These are phyloP conservation scores for Drosophila tristis DNA, from an alignment of 1,140 invertebrate genomes.

Conservation along the genomic window DNA sequence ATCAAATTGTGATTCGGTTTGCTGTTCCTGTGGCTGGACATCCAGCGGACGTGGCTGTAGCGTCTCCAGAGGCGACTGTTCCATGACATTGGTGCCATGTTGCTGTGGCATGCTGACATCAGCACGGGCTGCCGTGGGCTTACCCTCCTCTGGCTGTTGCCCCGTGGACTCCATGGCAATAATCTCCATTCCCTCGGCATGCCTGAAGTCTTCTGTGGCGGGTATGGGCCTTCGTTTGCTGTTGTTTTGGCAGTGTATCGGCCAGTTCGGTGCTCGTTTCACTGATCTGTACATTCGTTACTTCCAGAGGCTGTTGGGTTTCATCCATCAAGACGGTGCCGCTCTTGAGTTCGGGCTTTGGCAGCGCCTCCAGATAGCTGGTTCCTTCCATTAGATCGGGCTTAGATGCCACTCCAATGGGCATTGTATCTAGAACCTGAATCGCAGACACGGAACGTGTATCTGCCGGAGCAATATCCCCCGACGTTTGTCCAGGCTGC, in stretches of 20 bases:
- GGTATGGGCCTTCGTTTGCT: conserved; percentile 16
- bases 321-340: conserved; percentile 35
- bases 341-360: conserved; percentile 41
- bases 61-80: conserved; percentile 55
- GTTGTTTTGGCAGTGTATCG: not conserved
- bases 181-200: conserved; percentile 43
- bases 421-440: conserved; percentile 35
- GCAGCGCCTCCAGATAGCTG: conserved; percentile 11
- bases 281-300: conserved; percentile 52
- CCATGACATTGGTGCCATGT: conserved; percentile 35
- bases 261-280: conserved; percentile 46
- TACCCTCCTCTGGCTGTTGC: conserved; percentile 16
- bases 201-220: conserved; percentile 30
- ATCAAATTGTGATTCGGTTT: conserved; percentile 28
- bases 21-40: conserved; percentile 15
- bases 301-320: conserved; percentile 51
- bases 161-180: conserved; percentile 44
- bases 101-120: conserved; percentile 42
- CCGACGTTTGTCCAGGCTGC: conserved; percentile 28
- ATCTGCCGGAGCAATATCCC: conserved; percentile 24
- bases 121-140: conserved; percentile 42
- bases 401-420: conserved; percentile 43
- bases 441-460: conserved; percentile 18
- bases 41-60: conserved; percentile 12
- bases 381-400: conserved; percentile 24